Evolutionary conservation across 2,113 vertebrate genomes (phyloP), one percentile per base, ranked within the genome.

Genomic region (Cranoglanis bouderius): DNA sequence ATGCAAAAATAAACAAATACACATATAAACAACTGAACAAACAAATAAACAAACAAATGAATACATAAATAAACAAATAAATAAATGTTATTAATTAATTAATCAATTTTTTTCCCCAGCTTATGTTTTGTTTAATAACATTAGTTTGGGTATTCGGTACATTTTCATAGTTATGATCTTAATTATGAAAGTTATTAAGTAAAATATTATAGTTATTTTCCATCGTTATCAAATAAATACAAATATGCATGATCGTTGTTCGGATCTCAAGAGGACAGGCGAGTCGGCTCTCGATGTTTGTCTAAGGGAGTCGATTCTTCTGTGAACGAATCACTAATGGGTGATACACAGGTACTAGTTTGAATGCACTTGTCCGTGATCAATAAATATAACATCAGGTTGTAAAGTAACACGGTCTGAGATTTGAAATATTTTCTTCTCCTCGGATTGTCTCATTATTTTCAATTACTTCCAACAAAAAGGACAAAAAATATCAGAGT

Each of bases 401-500:
- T 29, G n/a, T 35, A 9, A 55, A 55, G 14, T 55, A 35, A 55
- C 0, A 8, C 32, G 78, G 35, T 81, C n/a, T 32, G n/a, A 55
- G 51, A 35, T 35, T 9, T 53, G 7, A 57, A 35, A 21, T 12
- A 24, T 38, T 24, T 55, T 24, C 49, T 55, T 32, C n/a, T 53
- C 18, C 1, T 35, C 12, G 55, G 7, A 35, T 35, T 32, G 49
- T 21, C 18, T 82, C 78, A 55, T 80, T 78, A 78, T 49, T 75
- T 75, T 75, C 24, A 77, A 13, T 77, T 46, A 13, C 21, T 51
- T 53, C 7, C 0, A 80, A 19, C 38, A 3, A 13, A 43, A 82
- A 57, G 38, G 75, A 77, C 55, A 24, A 59, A 61, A 75, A 59
- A 82, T 35, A 46, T 72, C 70, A 38, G 49, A 87, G 82, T 65